phyloP scores from a whole-genome alignment of 1,140 invertebrate species.

The Campodea augens region DNA sequence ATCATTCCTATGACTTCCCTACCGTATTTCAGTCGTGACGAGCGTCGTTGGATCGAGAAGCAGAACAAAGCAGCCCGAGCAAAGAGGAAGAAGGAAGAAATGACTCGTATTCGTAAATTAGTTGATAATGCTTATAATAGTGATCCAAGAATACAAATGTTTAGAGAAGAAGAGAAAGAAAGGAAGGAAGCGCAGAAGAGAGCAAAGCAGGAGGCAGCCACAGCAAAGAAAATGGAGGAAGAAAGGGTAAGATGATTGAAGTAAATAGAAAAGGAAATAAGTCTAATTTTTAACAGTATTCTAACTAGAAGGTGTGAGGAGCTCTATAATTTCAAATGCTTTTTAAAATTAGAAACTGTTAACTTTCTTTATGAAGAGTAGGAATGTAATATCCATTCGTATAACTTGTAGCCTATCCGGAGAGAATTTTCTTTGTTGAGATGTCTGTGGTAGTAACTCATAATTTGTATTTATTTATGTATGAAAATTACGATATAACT shows the following conservation, averaged over 20 bases:
- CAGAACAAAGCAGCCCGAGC: slow-evolving; percentile 81
- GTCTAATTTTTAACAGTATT: background rate
- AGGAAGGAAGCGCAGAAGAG: slow-evolving; percentile 71
- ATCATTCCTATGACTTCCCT: too few relatives aligned
- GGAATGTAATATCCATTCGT: too few relatives aligned
- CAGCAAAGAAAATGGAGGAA: slow-evolving; percentile 63
- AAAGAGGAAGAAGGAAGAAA: slow-evolving; percentile 92
- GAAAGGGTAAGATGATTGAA: slow-evolving; percentile 30
- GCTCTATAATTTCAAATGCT: too few relatives aligned
- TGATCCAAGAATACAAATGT: slow-evolving; percentile 79
- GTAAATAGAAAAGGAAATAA: too few relatives aligned
- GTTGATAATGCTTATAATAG: slow-evolving; percentile 86
- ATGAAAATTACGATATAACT: too few relatives aligned
- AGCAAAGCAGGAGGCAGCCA: slow-evolving; percentile 73
- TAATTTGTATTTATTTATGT: too few relatives aligned
- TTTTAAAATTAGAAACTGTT: too few relatives aligned
- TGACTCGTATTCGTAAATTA: slow-evolving; percentile 63
- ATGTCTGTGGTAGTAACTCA: too few relatives aligned
- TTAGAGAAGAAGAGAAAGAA: slow-evolving; percentile 87
- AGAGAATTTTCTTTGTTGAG: too few relatives aligned
- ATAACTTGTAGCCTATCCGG: too few relatives aligned
- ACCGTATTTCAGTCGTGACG: slow-evolving; percentile 61
- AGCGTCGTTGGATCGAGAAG: slow-evolving; percentile 92
- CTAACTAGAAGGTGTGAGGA: too few relatives aligned
- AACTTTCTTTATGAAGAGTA: too few relatives aligned